A percentile compares a stretch with the other conserved stretches of the same genome.
Evolutionary conservation across 2,113 vertebrate species (phyloP).

Genomic region (Ammodytes dubius): DNA sequence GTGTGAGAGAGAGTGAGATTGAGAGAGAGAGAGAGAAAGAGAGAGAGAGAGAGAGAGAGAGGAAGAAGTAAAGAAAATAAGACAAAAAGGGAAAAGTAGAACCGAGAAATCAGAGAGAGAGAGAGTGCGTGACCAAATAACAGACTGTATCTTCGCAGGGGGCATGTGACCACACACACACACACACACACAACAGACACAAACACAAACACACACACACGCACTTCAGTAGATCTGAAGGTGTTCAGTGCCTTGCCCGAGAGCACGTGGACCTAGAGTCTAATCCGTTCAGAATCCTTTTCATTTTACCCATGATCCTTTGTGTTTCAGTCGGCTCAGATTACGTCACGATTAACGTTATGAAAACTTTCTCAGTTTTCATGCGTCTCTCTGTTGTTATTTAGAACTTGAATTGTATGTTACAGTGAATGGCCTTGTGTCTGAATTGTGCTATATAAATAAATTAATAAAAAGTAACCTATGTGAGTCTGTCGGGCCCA

Average conservation of each 20-base stretch:
- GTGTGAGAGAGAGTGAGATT: not conserved
- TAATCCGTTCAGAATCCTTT: constrained; percentile 1
- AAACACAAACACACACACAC: constrained; percentile 26
- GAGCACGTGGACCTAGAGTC: not conserved
- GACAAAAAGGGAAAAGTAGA: not conserved
- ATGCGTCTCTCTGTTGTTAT: not conserved
- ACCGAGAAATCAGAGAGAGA: not conserved
- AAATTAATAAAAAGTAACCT: too few relatives aligned
- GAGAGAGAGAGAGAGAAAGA: too few relatives aligned
- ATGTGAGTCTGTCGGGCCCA: too few relatives aligned
- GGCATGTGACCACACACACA: constrained; percentile 16
- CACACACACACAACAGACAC: constrained; percentile 24
- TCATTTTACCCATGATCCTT: constrained; percentile 47
- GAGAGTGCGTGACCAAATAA: constrained; percentile 12
- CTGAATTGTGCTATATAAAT: too few relatives aligned
- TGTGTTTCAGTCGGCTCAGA: not conserved
- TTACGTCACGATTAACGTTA: not conserved
- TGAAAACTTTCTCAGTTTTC: not conserved
- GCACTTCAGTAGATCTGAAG: not conserved
- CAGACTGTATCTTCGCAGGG: constrained; percentile 41
- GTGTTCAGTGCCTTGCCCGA: constrained; percentile 8
- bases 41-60: not conserved
- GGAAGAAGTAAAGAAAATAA: not conserved
- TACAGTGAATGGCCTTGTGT: too few relatives aligned
- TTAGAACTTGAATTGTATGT: not conserved